A percentile compares a stretch with the other conserved stretches of the same genome.
Conservation (phyloP, 2,113 vertebrate genomes). For the Rhinoderma darwinii region DNA sequence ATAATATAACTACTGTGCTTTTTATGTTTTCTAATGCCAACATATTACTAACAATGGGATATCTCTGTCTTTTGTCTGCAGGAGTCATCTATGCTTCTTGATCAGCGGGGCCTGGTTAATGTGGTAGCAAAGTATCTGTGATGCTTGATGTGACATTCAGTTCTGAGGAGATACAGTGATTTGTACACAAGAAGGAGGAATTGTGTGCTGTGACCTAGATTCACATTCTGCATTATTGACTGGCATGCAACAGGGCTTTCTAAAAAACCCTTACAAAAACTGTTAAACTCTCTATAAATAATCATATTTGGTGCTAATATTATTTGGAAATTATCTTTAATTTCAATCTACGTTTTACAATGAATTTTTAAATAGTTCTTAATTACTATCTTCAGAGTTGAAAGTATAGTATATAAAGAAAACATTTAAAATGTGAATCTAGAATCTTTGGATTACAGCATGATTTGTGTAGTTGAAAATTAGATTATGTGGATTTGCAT, state of each 20-base stretch:
- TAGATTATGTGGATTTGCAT: background rate
- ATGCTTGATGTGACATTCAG: slow-evolving; percentile 53
- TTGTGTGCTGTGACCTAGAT: slow-evolving; percentile 53
- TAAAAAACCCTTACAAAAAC: background rate
- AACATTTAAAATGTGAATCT: background rate
- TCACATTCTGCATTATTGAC: slow-evolving; percentile 6
- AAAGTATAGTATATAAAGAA: background rate
- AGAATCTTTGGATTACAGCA: background rate
- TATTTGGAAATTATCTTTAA: background rate
- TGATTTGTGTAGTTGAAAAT: background rate
- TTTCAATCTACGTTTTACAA: background rate
- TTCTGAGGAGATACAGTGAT: slow-evolving; percentile 42
- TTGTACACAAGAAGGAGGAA: slow-evolving; percentile 45
- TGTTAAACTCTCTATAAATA: slow-evolving; percentile 25
- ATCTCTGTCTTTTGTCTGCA: slow-evolving; percentile 20
- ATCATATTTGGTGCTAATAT: slow-evolving; percentile 3
- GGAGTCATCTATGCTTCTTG: slow-evolving; percentile 10
- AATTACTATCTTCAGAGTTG: background rate
- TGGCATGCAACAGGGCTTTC: slow-evolving; percentile 49
- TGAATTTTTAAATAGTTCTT: background rate
- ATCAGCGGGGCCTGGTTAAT: slow-evolving; percentile 45
- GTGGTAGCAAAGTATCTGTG: slow-evolving; percentile 16
- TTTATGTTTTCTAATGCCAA: slow-evolving; percentile 22
- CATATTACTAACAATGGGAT: slow-evolving; percentile 27
- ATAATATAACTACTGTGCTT: background rate